Conservation (phyloP, 2,797 vertebrate genomes). For the Eulemur coronatus region DNA sequence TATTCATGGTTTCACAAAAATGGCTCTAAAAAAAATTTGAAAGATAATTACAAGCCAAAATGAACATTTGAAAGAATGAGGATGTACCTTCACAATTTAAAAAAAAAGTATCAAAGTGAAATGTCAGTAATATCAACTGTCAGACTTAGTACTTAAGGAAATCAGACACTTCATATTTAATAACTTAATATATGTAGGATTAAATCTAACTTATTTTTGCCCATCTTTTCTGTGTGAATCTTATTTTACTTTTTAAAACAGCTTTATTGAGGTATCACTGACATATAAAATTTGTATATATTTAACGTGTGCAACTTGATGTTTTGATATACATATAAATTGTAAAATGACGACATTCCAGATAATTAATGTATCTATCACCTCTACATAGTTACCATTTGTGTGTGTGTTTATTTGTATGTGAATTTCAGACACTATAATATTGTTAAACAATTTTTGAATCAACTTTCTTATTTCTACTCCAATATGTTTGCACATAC, state of each 20-base stretch:
- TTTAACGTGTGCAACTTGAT: neutral
- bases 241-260: neutral
- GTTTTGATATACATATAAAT: neutral
- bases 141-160: too few species aligned
- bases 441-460: neutral
- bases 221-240: neutral
- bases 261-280: neutral
- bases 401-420: neutral
- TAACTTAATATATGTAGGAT: neutral
- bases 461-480: neutral
- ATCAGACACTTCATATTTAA: too few species aligned
- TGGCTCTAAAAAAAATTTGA: too few species aligned
- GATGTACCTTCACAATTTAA: too few species aligned
- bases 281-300: neutral
- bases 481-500: neutral
- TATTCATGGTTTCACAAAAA: too few species aligned
- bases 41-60: too few species aligned
- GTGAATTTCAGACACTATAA: neutral
- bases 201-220: neutral
- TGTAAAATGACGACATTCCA: neutral
- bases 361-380: neutral
- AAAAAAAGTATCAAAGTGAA: too few species aligned
- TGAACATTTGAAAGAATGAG: too few species aligned
- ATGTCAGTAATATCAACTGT: too few species aligned
- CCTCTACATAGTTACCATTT: neutral